These are phyloP conservation scores for Heliconius charithonia DNA, from an alignment of 2,888 invertebrate species.

Conservation along the genomic window DNA sequence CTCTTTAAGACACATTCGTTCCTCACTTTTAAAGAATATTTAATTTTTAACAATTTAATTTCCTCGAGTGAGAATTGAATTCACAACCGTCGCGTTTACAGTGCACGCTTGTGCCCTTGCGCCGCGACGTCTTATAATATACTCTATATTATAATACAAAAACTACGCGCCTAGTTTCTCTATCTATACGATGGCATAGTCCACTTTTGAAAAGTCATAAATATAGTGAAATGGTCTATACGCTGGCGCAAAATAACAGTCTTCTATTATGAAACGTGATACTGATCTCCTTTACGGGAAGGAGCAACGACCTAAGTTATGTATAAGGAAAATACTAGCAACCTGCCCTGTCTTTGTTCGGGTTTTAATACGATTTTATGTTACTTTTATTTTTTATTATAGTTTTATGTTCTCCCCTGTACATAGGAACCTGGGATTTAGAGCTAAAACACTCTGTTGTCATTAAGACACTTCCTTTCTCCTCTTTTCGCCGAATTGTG, in stretches of 20 bases:
- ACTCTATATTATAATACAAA: background rate
- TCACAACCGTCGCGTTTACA: background rate
- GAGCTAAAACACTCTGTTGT: too few species aligned
- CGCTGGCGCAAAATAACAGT: slow-evolving; percentile 28
- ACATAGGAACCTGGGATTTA: too few species aligned
- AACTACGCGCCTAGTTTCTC: background rate
- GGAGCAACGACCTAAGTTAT: slow-evolving; percentile 24
- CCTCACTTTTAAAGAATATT: too few species aligned
- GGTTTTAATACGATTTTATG: background rate
- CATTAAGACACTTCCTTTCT: too few species aligned
- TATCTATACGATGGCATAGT: background rate
- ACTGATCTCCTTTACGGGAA: slow-evolving; percentile 27
- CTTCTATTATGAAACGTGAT: slow-evolving; percentile 32
- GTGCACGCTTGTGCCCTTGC: background rate
- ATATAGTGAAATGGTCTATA: slow-evolving; percentile 15
- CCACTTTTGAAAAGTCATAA: slow-evolving; percentile 17
- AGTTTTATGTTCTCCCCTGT: too few species aligned
- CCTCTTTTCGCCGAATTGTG: too few species aligned
- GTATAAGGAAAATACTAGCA: slow-evolving; percentile 5
- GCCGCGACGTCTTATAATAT: background rate
- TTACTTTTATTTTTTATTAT: too few species aligned
- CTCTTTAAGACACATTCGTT: too few species aligned
- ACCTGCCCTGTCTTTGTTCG: background rate
- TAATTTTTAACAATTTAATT: background rate
- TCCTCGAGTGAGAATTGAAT: background rate